Evolutionary conservation across 2,888 invertebrate genomes (phyloP).

Genomic region (Caenorhabditis drosophilae): DNA sequence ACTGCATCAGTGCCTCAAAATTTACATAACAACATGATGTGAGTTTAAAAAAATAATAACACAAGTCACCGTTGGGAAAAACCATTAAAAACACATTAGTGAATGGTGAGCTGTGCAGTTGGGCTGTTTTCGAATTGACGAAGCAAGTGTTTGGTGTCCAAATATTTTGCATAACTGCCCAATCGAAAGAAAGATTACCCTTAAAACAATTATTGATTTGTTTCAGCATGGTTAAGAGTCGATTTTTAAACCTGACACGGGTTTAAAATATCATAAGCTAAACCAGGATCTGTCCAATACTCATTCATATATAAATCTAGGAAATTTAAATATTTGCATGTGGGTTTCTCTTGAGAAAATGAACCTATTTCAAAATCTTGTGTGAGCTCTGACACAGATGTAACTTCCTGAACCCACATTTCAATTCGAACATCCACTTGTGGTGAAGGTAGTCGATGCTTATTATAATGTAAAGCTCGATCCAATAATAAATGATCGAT

Average conservation of each 20-base stretch:
- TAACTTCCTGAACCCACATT: conserved; percentile 69
- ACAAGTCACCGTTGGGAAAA: conserved; percentile 65
- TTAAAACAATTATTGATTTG: conserved; percentile 8
- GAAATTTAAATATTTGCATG: conserved; percentile 9
- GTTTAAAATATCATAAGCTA: conserved; percentile 64
- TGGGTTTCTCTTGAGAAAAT: conserved; percentile 11
- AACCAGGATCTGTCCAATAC: conserved; percentile 68
- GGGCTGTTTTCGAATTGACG: conserved; percentile 68
- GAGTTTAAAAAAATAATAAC: background rate
- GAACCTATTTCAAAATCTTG: conserved; percentile 68
- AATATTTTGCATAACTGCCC: conserved; percentile 62
- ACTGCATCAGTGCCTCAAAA: no score
- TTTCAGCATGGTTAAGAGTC: background rate
- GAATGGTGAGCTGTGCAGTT: conserved; percentile 68
- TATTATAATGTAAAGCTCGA: conserved; percentile 60
- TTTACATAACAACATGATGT: background rate
- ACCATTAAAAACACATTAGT: conserved; percentile 69
- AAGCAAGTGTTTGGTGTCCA: conserved; percentile 68
- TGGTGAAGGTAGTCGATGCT: conserved; percentile 60
- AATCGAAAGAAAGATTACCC: conserved; percentile 67
- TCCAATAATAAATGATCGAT: conserved; percentile 66
- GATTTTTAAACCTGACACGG: conserved; percentile 60
- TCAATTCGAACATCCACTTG: conserved; percentile 66
- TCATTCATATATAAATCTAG: conserved; percentile 69
- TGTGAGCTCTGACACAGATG: conserved; percentile 67